Conservation (phyloP, 2,113 vertebrate genomes). For the Lepidothrix coronata region DNA sequence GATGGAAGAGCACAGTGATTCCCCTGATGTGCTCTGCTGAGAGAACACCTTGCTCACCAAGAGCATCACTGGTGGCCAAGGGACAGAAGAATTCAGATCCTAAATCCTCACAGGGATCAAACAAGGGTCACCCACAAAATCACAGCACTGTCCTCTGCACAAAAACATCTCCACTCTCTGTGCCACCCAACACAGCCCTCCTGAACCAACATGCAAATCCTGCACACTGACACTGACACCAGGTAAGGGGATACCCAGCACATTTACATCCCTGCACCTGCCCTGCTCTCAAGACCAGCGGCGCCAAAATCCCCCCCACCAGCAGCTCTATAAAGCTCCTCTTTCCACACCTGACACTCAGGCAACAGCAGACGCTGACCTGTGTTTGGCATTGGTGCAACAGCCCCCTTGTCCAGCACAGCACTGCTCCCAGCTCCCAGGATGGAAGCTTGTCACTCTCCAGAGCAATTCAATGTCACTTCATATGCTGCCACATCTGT, state of each 20-base stretch:
- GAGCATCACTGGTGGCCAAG: neutral
- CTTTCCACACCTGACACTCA: neutral
- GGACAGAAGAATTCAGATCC: neutral
- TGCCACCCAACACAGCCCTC: neutral
- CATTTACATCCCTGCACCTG: slow-evolving; percentile 25
- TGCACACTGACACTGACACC: neutral
- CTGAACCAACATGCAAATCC: neutral
- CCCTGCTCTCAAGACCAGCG: neutral
- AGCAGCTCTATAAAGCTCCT: neutral
- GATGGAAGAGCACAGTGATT: too few relatives aligned
- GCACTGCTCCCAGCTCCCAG: neutral
- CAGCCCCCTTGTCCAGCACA: neutral
- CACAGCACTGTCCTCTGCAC: neutral
- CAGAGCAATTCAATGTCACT: neutral
- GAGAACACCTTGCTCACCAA: too few relatives aligned
- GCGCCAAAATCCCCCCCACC: neutral
- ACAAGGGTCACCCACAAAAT: neutral
- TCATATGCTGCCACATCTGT: accelerated
- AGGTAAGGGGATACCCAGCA: neutral
- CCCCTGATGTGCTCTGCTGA: too few relatives aligned
- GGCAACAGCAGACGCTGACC: neutral
- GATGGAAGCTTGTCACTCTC: neutral
- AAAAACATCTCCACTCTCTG: neutral
- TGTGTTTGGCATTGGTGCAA: neutral
- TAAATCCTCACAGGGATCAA: neutral